Evolutionary conservation across 2,113 vertebrate genomes (phyloP), one percentile per base, ranked within the genome.

Genomic region (Brachyhypopomus gauderio): DNA sequence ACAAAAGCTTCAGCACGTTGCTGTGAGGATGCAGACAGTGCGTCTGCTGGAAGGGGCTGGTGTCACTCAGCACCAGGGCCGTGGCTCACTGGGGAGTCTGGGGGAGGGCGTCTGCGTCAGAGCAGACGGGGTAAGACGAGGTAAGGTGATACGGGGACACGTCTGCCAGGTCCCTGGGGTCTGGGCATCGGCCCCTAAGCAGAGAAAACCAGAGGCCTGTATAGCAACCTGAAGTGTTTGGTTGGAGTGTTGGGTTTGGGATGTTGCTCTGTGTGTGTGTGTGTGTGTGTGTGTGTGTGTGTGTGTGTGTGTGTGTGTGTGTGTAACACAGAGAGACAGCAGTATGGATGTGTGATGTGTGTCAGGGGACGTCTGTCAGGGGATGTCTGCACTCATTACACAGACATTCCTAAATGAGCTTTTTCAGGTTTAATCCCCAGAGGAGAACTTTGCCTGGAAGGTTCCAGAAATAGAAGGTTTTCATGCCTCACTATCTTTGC

Each of bases 1-100:
- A n/a, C 71, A 74, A 56, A 84, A 84, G 71, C 78, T 84, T 34
- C 84, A 81, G 86, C 89, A 81, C 22, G 83, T 79, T 77, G 79
- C 83, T 84, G 84, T 80, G 76, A 66, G 83, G 75, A 77, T 85
- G 72, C 86, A 90, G 88, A 90, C 88, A 83, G 19, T 41, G 70
- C 83, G 90, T 88, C 89, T 88, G 79, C 77, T 77, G 30, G 74
- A 58, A 30, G 48, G 67, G 23, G 38, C 59, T 77, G 30, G 73
- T 74, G 84, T 87, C 85, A 80, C 84, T 88, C 88, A 85, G 69
- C 86, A 78, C 79, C 55, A 38, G 77, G 70, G 75, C 48, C 71
- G 74, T 3, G 45, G 55, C 20, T 59, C 70, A 77, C 78, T 38
- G 58, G 67, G 77, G 38, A 38, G 48, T 17, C 79, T 62, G 62